These are phyloP conservation scores for Cichladusa arquata DNA, from an alignment of 2,113 vertebrate species.

Conservation along the genomic window DNA sequence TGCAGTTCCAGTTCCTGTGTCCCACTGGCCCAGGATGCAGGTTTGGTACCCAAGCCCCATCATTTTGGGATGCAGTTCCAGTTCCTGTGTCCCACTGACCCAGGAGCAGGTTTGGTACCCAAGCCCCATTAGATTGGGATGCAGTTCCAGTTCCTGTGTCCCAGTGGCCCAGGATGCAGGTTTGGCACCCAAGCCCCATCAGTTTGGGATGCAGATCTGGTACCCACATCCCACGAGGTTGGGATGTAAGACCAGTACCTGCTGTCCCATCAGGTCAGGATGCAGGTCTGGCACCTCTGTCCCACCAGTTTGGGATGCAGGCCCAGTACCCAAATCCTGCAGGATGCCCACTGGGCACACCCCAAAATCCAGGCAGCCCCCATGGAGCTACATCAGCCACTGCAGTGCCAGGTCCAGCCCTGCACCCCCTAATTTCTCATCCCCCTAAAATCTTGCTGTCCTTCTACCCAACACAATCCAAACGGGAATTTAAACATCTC, in stretches of 20 bases:
- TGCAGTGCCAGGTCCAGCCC: accelerated
- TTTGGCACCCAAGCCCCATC: accelerated
- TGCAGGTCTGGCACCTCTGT: not conserved
- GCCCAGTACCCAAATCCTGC: not conserved
- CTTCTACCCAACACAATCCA: accelerated
- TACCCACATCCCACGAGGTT: accelerated
- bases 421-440: not conserved
- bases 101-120: too few relatives aligned
- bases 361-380: not conserved
- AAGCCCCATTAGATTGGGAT: too few relatives aligned
- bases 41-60: accelerated
- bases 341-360: not conserved
- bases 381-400: accelerated
- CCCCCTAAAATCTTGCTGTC: not conserved
- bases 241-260: not conserved
- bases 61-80: not conserved
- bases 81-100: too few relatives aligned
- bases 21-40: not conserved
- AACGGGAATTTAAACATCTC: not conserved
- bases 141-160: too few relatives aligned
- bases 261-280: accelerated
- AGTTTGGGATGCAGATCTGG: accelerated
- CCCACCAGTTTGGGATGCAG: not conserved
- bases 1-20: too few relatives aligned
- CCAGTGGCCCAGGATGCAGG: not conserved